These are phyloP conservation scores for Rhagium mordax DNA, from an alignment of 2,888 invertebrate species.

Conservation along the genomic window DNA sequence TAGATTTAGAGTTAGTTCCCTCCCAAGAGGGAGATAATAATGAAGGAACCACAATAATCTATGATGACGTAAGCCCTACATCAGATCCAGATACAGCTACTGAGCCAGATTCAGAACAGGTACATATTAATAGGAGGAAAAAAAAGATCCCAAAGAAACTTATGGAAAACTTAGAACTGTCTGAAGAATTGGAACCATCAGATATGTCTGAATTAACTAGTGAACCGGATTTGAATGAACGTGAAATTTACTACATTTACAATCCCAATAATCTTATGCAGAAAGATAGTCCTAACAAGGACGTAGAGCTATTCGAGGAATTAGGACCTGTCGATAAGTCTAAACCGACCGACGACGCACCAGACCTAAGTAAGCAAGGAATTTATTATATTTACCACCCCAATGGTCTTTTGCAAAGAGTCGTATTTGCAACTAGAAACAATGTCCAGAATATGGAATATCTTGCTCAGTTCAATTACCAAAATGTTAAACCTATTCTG, in stretches of 20 bases:
- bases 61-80: slow-evolving; percentile 23
- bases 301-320: too few relatives aligned
- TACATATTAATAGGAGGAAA: slow-evolving; percentile 11
- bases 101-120: slow-evolving; percentile 40
- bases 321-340: neutral
- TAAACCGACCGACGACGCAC: neutral
- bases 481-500: slow-evolving; percentile 76
- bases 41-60: neutral
- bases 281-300: too few relatives aligned
- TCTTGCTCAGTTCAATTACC: slow-evolving; percentile 76
- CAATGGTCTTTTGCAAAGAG: slow-evolving; percentile 75
- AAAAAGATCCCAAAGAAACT: neutral
- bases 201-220: slow-evolving; percentile 6
- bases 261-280: slow-evolving; percentile 77
- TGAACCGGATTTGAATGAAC: slow-evolving; percentile 46
- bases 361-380: slow-evolving; percentile 66
- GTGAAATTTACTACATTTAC: slow-evolving; percentile 78
- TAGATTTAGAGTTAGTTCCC: too few relatives aligned
- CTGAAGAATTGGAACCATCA: neutral
- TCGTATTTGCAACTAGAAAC: slow-evolving; percentile 75
- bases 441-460: slow-evolving; percentile 76
- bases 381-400: slow-evolving; percentile 79
- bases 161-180: neutral
- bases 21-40: neutral
- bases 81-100: slow-evolving; percentile 28